phyloP scores from a whole-genome alignment of 2,888 invertebrate species.

The Vandiemenella viatica region DNA sequence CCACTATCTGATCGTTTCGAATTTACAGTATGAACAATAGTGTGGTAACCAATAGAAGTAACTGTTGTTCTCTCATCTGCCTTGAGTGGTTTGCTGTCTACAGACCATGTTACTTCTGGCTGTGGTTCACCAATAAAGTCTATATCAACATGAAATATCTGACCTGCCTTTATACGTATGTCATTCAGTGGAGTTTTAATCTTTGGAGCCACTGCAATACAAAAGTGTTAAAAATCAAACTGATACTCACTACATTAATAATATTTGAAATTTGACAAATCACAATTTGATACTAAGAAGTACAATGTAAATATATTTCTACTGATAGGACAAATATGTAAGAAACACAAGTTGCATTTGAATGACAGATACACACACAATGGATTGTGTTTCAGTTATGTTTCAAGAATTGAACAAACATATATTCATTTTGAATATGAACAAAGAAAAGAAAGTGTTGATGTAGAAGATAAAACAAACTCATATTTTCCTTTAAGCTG shows the following conservation, averaged over 20 bases:
- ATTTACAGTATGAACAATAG: slow-evolving; percentile 83
- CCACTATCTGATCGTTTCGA: slow-evolving; percentile 86
- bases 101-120: slow-evolving; percentile 80
- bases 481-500: no score
- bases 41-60: slow-evolving; percentile 82
- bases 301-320: slow-evolving; percentile 1
- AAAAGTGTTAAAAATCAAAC: slow-evolving; percentile 6
- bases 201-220: slow-evolving; percentile 67
- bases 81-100: slow-evolving; percentile 50
- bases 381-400: no score
- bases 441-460: no score
- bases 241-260: background rate
- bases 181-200: slow-evolving; percentile 83
- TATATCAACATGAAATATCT: slow-evolving; percentile 78
- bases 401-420: no score
- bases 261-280: background rate
- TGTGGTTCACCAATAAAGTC: slow-evolving; percentile 87
- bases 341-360: no score
- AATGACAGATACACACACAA: no score
- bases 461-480: no score
- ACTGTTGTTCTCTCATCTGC: slow-evolving; percentile 75
- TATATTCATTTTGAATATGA: no score
- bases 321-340: background rate
- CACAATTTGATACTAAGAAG: background rate
- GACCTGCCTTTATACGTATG: slow-evolving; percentile 81